Base-by-base conservation (phyloP, 2,113 vertebrate species). In the Chloroceryle aenea region DNA sequence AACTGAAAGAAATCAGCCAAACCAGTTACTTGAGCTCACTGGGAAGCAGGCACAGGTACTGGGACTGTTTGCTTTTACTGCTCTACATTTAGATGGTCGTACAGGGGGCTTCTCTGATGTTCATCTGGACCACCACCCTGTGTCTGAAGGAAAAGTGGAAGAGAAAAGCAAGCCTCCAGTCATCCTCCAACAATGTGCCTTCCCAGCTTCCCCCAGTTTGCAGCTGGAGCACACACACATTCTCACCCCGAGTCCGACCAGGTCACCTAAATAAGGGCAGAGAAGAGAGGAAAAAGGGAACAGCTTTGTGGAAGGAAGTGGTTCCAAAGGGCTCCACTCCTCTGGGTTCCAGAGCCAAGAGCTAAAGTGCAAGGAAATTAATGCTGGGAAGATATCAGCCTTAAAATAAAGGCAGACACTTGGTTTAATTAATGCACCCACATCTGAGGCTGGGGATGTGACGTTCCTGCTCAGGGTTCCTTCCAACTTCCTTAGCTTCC, bases 211-310 rank as follows among this genome's bases (percentile, higher is more conserved):
- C 36, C 69, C 29, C 18, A 21, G 30, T 19, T 13, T 13, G 53
- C 53, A 69, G 48, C 53, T 48, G 22, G 30, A 45, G 10, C 9
- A 8, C 0, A 0, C 5, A 2, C 14, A 19, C 29, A 6, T 12
- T 38, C 73, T 26, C 36, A 19, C 22, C 73, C 47, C 7, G 55
- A 42, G 12, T 7, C 53, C 26, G 42, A 43, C 61, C 47, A 61
- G 34, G 26, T 56, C 73, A 56, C 34, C 18, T 62, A 14, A 32
- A 32, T 6, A 27, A 53, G 22, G 38, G 9, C 26, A 25, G 18
- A 34, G 38, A 58, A 30, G 45, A 59, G 40, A 72, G 8, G 25
- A 34, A 45, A 55, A 78, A 47, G 8, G 27, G 20, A n/a, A 21
- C 11, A 59, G 4, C 26, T 84, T 32, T 61, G 7, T 10, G 7